These are phyloP conservation scores for Ceriagrion tenellum DNA, from an alignment of 2,888 invertebrate species.

Conservation along the genomic window DNA sequence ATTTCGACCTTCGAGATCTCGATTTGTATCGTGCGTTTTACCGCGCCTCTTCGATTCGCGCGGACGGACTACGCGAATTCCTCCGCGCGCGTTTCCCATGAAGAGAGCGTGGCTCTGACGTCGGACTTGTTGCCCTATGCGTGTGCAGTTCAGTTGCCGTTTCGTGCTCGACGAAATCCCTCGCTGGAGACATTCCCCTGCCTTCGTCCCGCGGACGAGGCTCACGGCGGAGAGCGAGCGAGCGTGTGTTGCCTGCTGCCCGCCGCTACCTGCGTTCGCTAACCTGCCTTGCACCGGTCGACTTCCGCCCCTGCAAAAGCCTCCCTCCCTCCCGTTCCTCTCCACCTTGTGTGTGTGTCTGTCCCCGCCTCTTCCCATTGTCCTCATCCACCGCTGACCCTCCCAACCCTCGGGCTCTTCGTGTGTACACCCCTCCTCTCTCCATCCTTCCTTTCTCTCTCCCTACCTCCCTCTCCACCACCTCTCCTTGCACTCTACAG, in stretches of 20 bases:
- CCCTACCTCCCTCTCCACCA: not conserved
- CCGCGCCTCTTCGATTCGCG: too few relatives aligned
- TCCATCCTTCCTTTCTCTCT: not conserved
- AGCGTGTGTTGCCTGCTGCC: not conserved
- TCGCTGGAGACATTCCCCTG: not conserved
- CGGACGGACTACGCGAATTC: too few relatives aligned
- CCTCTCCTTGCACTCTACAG: not conserved
- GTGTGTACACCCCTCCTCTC: not conserved
- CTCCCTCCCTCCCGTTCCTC: not conserved
- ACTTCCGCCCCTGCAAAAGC: conserved; percentile 51
- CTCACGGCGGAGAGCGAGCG: too few relatives aligned
- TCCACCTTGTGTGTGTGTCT: not conserved
- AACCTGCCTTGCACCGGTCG: conserved; percentile 53
- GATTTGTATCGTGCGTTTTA: too few relatives aligned
- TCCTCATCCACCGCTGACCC: not conserved
- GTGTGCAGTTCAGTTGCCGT: too few relatives aligned
- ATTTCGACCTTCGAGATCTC: too few relatives aligned
- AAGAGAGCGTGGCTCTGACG: too few relatives aligned
- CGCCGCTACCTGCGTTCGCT: conserved; percentile 52
- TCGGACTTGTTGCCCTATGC: too few relatives aligned
- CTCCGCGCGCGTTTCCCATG: too few relatives aligned
- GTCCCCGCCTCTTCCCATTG: not conserved
- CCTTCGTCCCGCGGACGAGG: not conserved
- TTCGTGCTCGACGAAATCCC: not conserved
- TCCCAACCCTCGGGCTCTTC: not conserved